Evolutionary conservation across 2,113 vertebrate genomes (phyloP).

Genomic region (Limanda limanda): DNA sequence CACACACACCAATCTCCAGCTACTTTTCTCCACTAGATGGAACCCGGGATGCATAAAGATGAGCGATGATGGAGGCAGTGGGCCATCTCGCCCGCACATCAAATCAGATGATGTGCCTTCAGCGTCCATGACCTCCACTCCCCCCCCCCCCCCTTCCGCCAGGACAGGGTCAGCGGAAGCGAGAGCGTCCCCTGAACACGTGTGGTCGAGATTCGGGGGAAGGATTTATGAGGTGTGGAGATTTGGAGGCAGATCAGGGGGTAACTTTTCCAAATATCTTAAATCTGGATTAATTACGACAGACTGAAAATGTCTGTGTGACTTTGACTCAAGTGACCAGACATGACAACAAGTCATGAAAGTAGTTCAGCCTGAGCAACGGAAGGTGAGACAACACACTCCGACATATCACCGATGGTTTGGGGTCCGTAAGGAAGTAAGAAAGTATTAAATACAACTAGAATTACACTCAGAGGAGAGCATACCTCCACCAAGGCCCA

Average conservation of each 20-base stretch:
- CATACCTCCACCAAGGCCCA: neutral
- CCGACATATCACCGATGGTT: no score
- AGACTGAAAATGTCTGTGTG: conserved; percentile 18
- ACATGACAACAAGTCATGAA: neutral
- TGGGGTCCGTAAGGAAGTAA: neutral
- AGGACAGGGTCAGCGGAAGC: conserved; percentile 5
- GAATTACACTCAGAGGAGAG: neutral
- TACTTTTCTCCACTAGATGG: neutral
- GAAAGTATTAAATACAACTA: neutral
- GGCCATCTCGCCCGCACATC: conserved; percentile 45
- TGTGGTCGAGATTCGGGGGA: conserved; percentile 15
- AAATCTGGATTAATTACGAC: conserved; percentile 32
- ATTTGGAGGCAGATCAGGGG: conserved; percentile 35
- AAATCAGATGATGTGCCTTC: conserved; percentile 59
- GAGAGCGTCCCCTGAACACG: conserved; percentile 8
- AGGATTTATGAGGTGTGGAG: conserved; percentile 56
- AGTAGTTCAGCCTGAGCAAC: conserved; percentile 5
- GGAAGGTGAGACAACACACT: neutral
- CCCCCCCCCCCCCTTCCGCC: conserved; percentile 2
- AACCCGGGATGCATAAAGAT: conserved; percentile 64
- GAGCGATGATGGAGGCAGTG: conserved; percentile 64
- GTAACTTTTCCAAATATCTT: conserved; percentile 43
- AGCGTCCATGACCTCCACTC: conserved; percentile 63
- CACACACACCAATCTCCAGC: neutral
- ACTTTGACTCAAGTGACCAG: conserved; percentile 36